A percentile compares a stretch with the other conserved stretches of the same genome.
phyloP scores from a whole-genome alignment of 2,113 vertebrate genomes.

The Forbesichthys agassizii region DNA sequence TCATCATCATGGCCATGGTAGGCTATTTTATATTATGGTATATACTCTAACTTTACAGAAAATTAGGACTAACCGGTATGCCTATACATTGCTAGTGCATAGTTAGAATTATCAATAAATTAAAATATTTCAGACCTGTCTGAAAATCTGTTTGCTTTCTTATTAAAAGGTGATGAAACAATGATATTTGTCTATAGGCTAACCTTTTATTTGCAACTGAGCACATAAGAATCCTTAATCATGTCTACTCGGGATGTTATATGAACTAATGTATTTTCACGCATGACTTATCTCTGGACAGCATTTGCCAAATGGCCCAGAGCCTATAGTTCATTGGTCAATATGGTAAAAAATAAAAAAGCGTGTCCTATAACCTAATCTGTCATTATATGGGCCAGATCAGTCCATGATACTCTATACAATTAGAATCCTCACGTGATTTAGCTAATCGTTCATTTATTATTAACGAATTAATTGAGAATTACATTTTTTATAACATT shows the following conservation, averaged over 20 bases:
- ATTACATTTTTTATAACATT: no score
- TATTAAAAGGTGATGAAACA: background rate
- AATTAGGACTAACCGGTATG: no score
- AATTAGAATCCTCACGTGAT: background rate
- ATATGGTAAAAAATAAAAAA: slow-evolving; percentile 38
- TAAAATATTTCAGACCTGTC: no score
- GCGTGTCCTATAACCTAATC: slow-evolving; percentile 43
- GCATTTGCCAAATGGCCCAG: slow-evolving; percentile 69
- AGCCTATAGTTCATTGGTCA: slow-evolving; percentile 45
- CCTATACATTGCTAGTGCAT: no score
- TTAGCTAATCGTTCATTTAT: no score
- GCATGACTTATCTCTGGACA: slow-evolving; percentile 70
- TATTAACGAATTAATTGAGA: no score
- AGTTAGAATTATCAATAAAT: no score
- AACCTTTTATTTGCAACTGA: background rate
- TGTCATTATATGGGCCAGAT: slow-evolving; percentile 40
- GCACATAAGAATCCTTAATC: slow-evolving; percentile 21
- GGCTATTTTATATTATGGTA: no score
- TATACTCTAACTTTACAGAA: no score
- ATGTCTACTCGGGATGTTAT: slow-evolving; percentile 49
- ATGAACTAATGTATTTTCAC: slow-evolving; percentile 75
- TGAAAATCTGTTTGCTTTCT: no score
- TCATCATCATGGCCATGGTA: no score
- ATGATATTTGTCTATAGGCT: background rate
- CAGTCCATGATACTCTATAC: background rate